These are phyloP conservation scores for Sepiola atlantica DNA, from an alignment of 2,888 invertebrate species.

Conservation along the genomic window DNA sequence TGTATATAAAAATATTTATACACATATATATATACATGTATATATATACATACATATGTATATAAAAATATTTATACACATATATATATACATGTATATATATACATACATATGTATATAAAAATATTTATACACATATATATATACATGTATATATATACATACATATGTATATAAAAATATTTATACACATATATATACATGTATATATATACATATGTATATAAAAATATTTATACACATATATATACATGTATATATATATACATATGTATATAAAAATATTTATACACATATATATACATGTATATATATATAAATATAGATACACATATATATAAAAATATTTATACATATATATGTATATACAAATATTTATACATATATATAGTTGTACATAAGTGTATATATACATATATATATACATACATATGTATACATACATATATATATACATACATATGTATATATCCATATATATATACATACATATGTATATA, in stretches of 20 bases:
- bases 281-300: neutral
- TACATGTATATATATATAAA: neutral
- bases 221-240: neutral
- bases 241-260: neutral
- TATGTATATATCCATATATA: neutral
- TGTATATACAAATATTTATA: too few relatives aligned
- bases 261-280: neutral
- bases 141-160: neutral
- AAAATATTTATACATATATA: too few relatives aligned
- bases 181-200: neutral
- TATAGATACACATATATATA: too few relatives aligned
- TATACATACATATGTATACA: neutral
- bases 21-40: neutral
- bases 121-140: too few relatives aligned
- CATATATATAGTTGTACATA: too few relatives aligned
- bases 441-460: neutral
- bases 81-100: neutral
- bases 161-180: too few relatives aligned
- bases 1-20: neutral
- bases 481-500: neutral
- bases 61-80: neutral
- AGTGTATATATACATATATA: neutral
- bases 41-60: neutral
- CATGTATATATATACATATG: neutral
- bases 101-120: neutral